Evolutionary conservation across 2,113 vertebrate species (phyloP).

Genomic region (Halichoerus grypus): DNA sequence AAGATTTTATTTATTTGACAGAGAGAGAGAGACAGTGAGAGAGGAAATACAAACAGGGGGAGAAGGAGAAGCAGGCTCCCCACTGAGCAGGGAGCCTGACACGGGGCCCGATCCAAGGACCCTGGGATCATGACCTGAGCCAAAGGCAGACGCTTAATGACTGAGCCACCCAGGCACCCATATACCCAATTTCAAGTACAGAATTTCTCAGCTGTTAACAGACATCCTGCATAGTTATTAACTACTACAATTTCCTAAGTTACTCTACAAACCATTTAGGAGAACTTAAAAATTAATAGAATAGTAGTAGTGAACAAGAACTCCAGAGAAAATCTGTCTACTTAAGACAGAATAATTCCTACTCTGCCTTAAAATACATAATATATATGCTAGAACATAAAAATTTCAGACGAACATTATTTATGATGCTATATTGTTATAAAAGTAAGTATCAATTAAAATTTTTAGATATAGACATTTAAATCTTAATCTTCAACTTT

Average conservation of each 20-base stretch:
- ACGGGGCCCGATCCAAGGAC: no score
- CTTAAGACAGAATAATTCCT: not conserved
- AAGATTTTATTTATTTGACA: no score
- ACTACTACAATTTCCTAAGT: conserved; percentile 42
- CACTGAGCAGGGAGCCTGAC: no score
- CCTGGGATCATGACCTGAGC: no score
- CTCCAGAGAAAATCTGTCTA: not conserved
- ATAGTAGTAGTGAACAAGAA: conserved; percentile 41
- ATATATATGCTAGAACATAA: conserved; percentile 49
- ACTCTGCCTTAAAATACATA: conserved; percentile 28
- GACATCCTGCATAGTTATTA: conserved; percentile 5
- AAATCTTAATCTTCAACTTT: conserved; percentile 37
- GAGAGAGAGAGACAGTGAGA: no score
- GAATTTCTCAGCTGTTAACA: conserved; percentile 52
- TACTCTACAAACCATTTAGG: conserved; percentile 41
- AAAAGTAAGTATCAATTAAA: conserved; percentile 26
- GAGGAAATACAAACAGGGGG: no score
- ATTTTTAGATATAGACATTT: conserved; percentile 22
- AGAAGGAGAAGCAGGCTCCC: no score
- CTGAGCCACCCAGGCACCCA: no score
- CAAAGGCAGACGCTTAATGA: no score
- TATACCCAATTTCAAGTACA: conserved; percentile 11
- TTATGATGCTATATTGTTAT: conserved; percentile 18
- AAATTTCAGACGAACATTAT: conserved; percentile 43
- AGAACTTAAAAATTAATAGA: conserved; percentile 50